Base-by-base conservation (phyloP, 2,113 vertebrate genomes). In the Redunca redunca region DNA sequence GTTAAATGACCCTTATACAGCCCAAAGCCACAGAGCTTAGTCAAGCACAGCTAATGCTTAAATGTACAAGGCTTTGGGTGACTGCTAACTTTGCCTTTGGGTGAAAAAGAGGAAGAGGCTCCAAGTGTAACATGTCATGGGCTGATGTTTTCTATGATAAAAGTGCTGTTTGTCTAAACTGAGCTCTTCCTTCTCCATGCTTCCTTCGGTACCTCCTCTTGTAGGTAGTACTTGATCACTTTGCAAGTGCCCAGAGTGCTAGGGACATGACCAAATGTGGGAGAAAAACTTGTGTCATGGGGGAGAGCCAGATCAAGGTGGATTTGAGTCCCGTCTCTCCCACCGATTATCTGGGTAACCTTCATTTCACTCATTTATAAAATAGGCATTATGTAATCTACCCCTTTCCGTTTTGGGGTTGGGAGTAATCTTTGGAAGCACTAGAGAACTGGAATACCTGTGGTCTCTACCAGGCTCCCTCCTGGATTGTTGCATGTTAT, bases 11-110 rank as follows among this genome's bases (percentile, higher is more conserved):
- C 0, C 60, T 43, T 88, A 10, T 15, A 52, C 7, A 28, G 9
- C 74, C 81, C 84, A 83, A 8, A 17, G 89, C 88, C 87, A 58
- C 55, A 91, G 88, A 95, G n/a, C 57, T 88, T 58, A 57, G 55
- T 48, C 96, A 48, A 36, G 53, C 7, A 33, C n/a, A 71, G 46
- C 21, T 71, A 30, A 46, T 88, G 15, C 84, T 94, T 95, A 60
- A 64, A 74, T 67, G 21, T 77, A 48, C 16, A 82, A 64, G 94
- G 83, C 58, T 88, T 67, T 80, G 6, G 74, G 52, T 52, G 77
- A 53, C 52, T 85, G 15, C 91, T 95, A 80, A 96, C 77, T 95
- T 91, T 93, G 71, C 48, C 71, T 95, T 48, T 50, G 55, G 77
- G 55, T 97, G 25, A 95, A 86, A 53, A 30, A 90, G 64, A 50